Conservation (phyloP, 2,888 invertebrate genomes). For the Lepidonotus clava region DNA sequence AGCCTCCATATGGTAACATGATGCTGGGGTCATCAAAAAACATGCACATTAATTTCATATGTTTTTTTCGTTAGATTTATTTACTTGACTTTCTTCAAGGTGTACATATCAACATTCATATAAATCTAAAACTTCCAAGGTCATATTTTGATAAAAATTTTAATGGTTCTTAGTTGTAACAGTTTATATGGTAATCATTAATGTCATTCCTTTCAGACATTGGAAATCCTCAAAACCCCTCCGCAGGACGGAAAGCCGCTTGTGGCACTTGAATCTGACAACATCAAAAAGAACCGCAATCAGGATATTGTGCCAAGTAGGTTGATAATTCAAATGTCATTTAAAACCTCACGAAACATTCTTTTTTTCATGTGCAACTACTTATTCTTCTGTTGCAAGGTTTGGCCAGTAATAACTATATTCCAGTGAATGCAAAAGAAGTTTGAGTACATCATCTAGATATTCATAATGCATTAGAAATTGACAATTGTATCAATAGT, state of each 20-base stretch:
- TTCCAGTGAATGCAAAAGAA: background rate
- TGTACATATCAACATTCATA: background rate
- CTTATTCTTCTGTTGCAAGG: background rate
- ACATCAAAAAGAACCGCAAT: background rate
- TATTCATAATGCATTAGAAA: background rate
- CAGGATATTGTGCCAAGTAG: conserved; percentile 41
- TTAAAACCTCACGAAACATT: too few relatives aligned
- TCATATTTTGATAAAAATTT: background rate
- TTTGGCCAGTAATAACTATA: background rate
- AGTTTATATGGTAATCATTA: background rate
- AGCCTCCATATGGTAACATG: too few relatives aligned
- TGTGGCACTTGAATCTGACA: background rate
- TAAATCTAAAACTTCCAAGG: background rate
- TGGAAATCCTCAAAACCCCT: conserved; percentile 1
- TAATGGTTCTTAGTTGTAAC: background rate
- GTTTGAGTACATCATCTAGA: background rate
- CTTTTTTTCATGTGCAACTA: too few relatives aligned
- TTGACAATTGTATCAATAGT: background rate
- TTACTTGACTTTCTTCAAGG: background rate
- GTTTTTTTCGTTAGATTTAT: background rate
- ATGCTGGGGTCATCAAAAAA: background rate
- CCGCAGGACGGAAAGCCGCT: background rate
- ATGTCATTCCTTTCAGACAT: background rate
- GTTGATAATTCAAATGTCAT: background rate
- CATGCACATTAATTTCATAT: background rate